These are phyloP conservation scores for Alligator mississippiensis DNA, from an alignment of 2,113 vertebrate species.

Conservation along the genomic window DNA sequence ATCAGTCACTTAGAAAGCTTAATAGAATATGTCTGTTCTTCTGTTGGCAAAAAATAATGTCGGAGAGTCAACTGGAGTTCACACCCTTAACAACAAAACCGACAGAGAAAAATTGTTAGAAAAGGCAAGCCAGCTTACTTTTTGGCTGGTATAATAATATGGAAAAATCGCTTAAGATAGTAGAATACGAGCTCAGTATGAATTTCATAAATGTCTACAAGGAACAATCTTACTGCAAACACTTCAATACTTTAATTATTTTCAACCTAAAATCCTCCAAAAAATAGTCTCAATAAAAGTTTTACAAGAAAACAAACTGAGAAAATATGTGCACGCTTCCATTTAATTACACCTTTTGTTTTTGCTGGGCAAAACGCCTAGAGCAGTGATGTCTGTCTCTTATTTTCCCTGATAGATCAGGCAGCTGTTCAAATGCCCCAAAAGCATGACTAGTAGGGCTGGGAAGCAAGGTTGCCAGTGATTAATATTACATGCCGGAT, in stretches of 20 bases:
- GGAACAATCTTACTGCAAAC: background rate
- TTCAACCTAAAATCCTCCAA: background rate
- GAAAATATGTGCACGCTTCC: background rate
- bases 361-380: constrained; percentile 40
- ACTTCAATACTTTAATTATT: background rate
- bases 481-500: constrained; percentile 31
- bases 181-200: background rate
- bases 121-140: constrained; percentile 7
- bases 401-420: background rate
- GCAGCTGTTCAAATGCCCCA: constrained; percentile 18
- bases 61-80: background rate
- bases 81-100: background rate
- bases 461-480: constrained; percentile 4
- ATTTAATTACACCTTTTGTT: constrained; percentile 51
- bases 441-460: background rate
- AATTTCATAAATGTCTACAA: background rate
- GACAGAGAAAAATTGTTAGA: background rate
- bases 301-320: constrained; percentile 26
- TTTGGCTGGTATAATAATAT: background rate
- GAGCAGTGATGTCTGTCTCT: constrained; percentile 4
- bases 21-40: background rate
- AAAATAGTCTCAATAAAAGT: background rate
- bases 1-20: background rate
- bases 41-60: constrained; percentile 25
- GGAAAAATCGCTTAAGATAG: background rate